These are phyloP conservation scores for Chrysemys picta DNA, from an alignment of 2,113 vertebrate species.

Conservation along the genomic window DNA sequence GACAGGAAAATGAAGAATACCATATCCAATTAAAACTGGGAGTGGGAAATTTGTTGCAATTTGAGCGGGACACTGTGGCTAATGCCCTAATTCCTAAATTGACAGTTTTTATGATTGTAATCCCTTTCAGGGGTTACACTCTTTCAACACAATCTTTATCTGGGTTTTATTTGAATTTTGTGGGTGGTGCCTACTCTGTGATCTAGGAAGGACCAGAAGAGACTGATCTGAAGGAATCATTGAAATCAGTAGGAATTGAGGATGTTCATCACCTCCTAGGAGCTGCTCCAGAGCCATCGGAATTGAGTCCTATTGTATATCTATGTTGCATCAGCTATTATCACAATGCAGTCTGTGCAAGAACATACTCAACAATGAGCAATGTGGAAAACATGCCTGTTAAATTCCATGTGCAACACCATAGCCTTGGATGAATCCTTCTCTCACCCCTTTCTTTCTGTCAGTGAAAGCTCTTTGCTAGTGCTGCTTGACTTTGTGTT, in stretches of 20 bases:
- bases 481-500: background rate
- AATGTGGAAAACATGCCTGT: background rate
- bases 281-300: background rate
- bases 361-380: background rate
- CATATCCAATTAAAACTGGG: background rate
- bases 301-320: background rate
- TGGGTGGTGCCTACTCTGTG: background rate
- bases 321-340: background rate
- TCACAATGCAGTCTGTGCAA: background rate
- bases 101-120: background rate
- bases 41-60: background rate
- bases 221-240: background rate
- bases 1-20: background rate
- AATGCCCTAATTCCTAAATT: background rate
- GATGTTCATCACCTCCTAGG: background rate
- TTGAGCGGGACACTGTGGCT: background rate
- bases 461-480: background rate
- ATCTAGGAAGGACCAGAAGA: background rate
- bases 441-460: background rate
- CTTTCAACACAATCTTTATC: background rate
- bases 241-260: background rate
- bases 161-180: background rate
- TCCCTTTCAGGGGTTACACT: background rate
- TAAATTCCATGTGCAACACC: background rate
- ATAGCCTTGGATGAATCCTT: background rate